Base-by-base conservation (phyloP, 2,113 vertebrate genomes). In the Onychorhynchus coronatus region DNA sequence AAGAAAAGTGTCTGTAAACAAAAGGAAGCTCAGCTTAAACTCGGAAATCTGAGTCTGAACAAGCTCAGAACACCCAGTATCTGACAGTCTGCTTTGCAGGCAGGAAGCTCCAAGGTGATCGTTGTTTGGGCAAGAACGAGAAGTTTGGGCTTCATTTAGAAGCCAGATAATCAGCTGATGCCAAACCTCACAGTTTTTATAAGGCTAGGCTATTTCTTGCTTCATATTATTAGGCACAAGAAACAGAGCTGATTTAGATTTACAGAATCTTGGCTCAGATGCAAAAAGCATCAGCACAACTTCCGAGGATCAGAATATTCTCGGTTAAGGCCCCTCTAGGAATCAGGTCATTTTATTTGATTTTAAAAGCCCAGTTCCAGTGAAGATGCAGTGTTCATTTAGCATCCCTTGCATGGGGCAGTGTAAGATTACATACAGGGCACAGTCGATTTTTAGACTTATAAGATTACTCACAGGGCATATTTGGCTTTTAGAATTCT, bases 201-300 rank as follows among this genome's bases (percentile, higher is more conserved):
- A 94, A 93, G 72, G 63, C 79, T 71, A 67, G 83, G 76, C 85
- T 94, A 76, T 92, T 95, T 93, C 85, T 97, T 96, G n/a, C 41
- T 88, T 92, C 82, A 39, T 66, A 33, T 94, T 93, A 94, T 88
- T 85, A 95, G 91, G 63, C 91, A 93, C 85, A 80, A 77, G 95
- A 93, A 88, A 93, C 85, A 53, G 75, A 86, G 75, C 63, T 92
- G 94, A 92, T 63, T 95, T 73, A 46, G 63, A 74, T 93, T 92
- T 86, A 79, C 75, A 88, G 42, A 92, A 80, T 53, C 85, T 92
- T 94, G 88, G 91, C 79, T 92, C 31, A 30, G 39, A 35, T 0
- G 6, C 46, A 80, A 74, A 49, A 61, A 88, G 33, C 75, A 71
- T 94, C 88, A 92, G 55, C 46, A 33, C 46, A 83, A 88, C 63